Evolutionary conservation across 1,140 invertebrate genomes (phyloP), one percentile per base, ranked within the genome.

Genomic region (Cydia pomonella): DNA sequence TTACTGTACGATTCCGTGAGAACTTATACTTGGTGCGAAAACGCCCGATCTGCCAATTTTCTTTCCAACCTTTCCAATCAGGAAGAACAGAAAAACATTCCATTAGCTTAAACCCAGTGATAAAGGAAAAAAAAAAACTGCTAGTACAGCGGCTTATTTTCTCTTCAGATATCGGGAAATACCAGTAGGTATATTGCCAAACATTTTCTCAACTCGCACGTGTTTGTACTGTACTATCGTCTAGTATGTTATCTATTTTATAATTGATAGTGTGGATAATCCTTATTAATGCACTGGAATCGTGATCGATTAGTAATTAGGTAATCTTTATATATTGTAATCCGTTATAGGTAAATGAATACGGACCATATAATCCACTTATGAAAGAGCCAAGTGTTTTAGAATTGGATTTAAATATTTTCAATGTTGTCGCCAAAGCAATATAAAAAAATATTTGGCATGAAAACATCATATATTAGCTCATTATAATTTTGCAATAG

Each of bases 171-270:
- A 59, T 23, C 53, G 53, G 21, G 53, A 12, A 59, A 23, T 10
- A 59, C 53, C 53, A 59, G 53, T 59, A 59, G 53, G n/a, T 59
- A 59, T 23, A 59, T 59, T 59, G 21, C 23, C 7, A 23, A 59
- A 23, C 5, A 18, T 50, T n/a, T 50, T 12, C 0, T 5, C 47
- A 5, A 16, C 13, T 18, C 53, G 53, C 53, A 23, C 53, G 53
- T 59, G 53, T 59, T 2, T 23, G 27, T 27, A 29, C 18, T 23
- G 27, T 27, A 29, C 18, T 69, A 69, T 69, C 33, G 64, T 33
- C 5, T 41, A 33, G 64, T 41, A 69, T 69, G 27, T 69, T 21
- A 69, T 69, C 64, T 33, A 33, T 69, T 69, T 33, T 33, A 29
- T 38, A 69, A 33, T 29, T 64, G 62, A 27, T 64, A 13, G 25